Evolutionary conservation across 2,888 invertebrate species (phyloP).

Genomic region (Cryptocheilus praepositus): DNA sequence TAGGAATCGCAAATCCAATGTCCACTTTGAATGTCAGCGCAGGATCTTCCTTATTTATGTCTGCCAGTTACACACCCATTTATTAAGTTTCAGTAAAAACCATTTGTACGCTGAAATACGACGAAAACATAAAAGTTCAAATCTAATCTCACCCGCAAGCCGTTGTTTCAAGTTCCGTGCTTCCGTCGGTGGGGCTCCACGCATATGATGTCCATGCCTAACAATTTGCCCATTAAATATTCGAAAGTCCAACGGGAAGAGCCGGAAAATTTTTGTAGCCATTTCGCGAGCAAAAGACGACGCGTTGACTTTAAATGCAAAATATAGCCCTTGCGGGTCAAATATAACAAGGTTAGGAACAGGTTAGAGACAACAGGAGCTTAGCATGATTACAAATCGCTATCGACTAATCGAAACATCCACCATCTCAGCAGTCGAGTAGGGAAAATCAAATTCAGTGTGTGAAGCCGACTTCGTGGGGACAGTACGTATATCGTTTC

Average conservation of each 20-base stretch:
- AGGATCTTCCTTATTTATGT: slow-evolving; percentile 77
- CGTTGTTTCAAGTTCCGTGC: slow-evolving; percentile 83
- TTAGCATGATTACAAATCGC: no score
- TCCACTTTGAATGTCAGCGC: slow-evolving; percentile 78
- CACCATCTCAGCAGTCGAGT: no score
- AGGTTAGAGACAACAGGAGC: no score
- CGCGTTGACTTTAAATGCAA: no score
- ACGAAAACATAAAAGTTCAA: slow-evolving; percentile 4
- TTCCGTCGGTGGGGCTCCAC: slow-evolving; percentile 83
- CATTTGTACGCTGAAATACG: slow-evolving; percentile 10
- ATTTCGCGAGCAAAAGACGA: background rate
- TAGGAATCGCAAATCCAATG: slow-evolving; percentile 79
- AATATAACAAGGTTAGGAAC: no score
- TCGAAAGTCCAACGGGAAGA: background rate
- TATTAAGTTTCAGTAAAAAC: background rate
- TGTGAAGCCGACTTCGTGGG: no score
- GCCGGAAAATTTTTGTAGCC: slow-evolving; percentile 1
- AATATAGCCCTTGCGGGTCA: no score
- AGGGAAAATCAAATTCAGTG: no score
- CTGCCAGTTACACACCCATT: slow-evolving; percentile 62
- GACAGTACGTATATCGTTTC: no score
- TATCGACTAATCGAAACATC: no score
- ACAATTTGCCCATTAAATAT: slow-evolving; percentile 41
- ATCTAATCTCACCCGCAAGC: slow-evolving; percentile 78
- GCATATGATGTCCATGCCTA: slow-evolving; percentile 77